Percentiles rank a stretch among this genome's conserved stretches.
phyloP scores from a whole-genome alignment of 2,113 vertebrate genomes.

The Emberiza fucata region DNA sequence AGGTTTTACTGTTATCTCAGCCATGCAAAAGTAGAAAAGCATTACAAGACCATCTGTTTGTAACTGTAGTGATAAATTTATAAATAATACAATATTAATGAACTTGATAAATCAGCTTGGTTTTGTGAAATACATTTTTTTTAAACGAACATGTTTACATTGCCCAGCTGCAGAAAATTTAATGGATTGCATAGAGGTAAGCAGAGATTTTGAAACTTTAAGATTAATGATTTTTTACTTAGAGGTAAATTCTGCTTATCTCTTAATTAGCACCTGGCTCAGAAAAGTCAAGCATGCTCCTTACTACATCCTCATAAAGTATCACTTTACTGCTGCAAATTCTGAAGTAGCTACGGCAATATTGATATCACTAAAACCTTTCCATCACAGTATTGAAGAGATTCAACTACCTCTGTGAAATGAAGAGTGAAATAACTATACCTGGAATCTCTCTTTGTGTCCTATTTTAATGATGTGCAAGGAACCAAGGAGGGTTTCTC shows the following conservation, averaged over 20 bases:
- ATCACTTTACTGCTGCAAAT: not conserved
- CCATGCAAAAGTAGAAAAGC: not conserved
- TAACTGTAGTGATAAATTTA: not conserved
- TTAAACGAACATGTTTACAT: not conserved
- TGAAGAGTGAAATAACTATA: not conserved
- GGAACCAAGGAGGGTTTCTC: not conserved
- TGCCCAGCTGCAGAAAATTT: not conserved
- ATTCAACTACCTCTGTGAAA: not conserved
- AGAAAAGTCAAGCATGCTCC: not conserved
- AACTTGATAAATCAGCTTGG: not conserved
- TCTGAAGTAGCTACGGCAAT: not conserved
- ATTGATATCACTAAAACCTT: not conserved
- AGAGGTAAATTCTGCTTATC: not conserved
- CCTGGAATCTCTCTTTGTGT: not conserved
- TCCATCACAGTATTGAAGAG: not conserved
- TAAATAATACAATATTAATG: not conserved
- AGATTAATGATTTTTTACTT: not conserved
- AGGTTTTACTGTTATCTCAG: not conserved
- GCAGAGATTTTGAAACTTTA: not conserved
- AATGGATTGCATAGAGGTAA: not conserved
- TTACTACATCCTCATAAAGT: not conserved
- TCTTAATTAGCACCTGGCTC: not conserved
- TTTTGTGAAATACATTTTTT: not conserved
- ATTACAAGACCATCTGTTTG: not conserved
- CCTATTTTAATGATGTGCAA: not conserved